Evolutionary conservation across 2,888 invertebrate species (phyloP), one percentile per base, ranked within the genome.

Genomic region (Monoplex corrugatus): DNA sequence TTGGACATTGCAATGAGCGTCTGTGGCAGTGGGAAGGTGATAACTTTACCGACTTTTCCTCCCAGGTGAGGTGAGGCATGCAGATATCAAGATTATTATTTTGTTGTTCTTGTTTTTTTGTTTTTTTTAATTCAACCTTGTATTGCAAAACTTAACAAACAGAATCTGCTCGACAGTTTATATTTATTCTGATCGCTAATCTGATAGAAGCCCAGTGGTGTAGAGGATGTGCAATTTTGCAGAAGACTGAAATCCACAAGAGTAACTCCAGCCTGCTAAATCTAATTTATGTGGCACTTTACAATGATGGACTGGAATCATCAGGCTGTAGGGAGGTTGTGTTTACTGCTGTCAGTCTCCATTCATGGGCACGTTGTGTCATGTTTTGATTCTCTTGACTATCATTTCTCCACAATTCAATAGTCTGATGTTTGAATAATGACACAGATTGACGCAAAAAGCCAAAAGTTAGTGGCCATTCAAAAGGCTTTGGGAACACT

Each of bases 331-430:
- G 75, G 23, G 45, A 78, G 75, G 35, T 45, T 75, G 87, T 78
- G 75, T 87, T 72, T 78, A 75, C 87, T 16, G 19, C 45, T 87
- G 87, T 45, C 63, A 63, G 86, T 43, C 28, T 38, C 68, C 38
- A 88, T 88, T 88, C 88, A 57, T n/a, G n/a, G 88, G 43, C 88
- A 88, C 88, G 88, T 68, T 88, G 88, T 88, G 88, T 88, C 88
- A 88, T 88, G 88, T 88, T 88, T 88, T 88, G 82, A 88, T 72
- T 88, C 82, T 28, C n/a, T 23, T 32, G n/a, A 68, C 88, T 83
- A 88, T 88, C 83, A 88, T 88, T 83, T 68, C 82, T n/a, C 68
- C 40, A 88, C 88, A 88, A 88, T 88, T 50, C 88, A 68, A 44
- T 63, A 57, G 38, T 63, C 88, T 88, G 88, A 88, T 88, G 88